Conservation (phyloP, 1,140 invertebrate genomes). For the Lordiphosa collinella region DNA sequence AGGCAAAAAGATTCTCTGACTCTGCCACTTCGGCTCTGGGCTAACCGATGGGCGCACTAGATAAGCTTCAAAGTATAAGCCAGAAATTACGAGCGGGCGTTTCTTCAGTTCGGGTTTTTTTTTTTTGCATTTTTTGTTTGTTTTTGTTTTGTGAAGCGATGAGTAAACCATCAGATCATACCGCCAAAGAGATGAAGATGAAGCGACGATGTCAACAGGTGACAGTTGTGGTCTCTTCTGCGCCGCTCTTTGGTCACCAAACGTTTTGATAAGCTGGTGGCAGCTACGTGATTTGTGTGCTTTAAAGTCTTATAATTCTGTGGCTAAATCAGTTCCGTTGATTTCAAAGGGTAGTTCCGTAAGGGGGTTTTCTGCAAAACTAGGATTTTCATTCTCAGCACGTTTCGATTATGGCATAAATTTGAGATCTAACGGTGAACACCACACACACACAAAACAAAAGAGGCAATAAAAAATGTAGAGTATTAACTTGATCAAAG, state of each 20-base stretch:
- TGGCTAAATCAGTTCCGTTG: slow-evolving; percentile 51
- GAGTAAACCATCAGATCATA: slow-evolving; percentile 57
- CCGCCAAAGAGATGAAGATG: slow-evolving; percentile 66
- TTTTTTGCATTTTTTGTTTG: slow-evolving; percentile 40
- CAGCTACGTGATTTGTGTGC: slow-evolving; percentile 62
- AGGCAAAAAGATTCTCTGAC: slow-evolving; percentile 2
- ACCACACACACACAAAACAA: slow-evolving; percentile 22
- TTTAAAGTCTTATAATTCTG: slow-evolving; percentile 32
- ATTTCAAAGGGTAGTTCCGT: slow-evolving; percentile 25
- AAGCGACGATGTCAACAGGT: slow-evolving; percentile 65
- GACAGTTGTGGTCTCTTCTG: slow-evolving; percentile 45
- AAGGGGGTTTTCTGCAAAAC: slow-evolving; percentile 31
- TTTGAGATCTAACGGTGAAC: slow-evolving; percentile 56
- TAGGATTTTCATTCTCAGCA: slow-evolving; percentile 12
- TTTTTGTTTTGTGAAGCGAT: slow-evolving; percentile 31
- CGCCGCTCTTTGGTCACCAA: not conserved
- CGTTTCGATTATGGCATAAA: slow-evolving; percentile 71
- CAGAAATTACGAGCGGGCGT: slow-evolving; percentile 60
- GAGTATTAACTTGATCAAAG: slow-evolving; percentile 59
- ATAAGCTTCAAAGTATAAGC: slow-evolving; percentile 59
- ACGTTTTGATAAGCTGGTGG: slow-evolving; percentile 17
- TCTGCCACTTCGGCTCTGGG: slow-evolving; percentile 46
- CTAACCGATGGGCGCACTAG: slow-evolving; percentile 76
- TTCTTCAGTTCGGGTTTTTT: slow-evolving; percentile 16
- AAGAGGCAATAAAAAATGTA: slow-evolving; percentile 54